phyloP scores from a whole-genome alignment of 92 coral and sea anemone genomes.

The Zoanthus gigantus region DNA sequence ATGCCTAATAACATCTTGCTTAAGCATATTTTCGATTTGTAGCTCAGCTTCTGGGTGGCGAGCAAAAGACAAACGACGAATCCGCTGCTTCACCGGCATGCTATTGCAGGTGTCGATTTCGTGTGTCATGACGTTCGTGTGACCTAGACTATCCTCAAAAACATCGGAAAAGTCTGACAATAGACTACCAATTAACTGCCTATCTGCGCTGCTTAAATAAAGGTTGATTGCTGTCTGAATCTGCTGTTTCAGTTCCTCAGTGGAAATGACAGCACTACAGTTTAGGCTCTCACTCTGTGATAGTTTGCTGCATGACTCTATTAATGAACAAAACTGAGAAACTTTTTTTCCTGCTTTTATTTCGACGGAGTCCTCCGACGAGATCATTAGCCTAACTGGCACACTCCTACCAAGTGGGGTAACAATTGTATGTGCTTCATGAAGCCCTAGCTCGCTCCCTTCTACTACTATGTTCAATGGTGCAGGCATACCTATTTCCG shows the following conservation, averaged over 20 bases:
- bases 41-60: no score
- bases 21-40: no score
- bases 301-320: conserved; percentile 15
- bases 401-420: conserved; percentile 49
- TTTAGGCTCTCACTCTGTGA: background rate
- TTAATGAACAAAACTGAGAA: conserved; percentile 44
- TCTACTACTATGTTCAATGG: background rate
- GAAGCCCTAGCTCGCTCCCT: conserved; percentile 24
- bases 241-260: background rate
- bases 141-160: background rate
- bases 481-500: conserved; percentile 47
- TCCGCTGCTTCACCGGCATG: background rate
- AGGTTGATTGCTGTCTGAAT: background rate
- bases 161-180: background rate
- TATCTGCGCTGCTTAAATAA: background rate
- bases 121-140: background rate
- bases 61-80: background rate
- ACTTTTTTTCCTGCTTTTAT: conserved; percentile 9
- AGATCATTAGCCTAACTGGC: conserved; percentile 43
- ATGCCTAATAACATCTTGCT: no score
- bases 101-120: background rate
- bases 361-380: conserved; percentile 2
- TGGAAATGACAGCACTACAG: background rate
- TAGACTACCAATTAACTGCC: background rate
- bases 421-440: conserved; percentile 50